Percentiles rank a stretch among this genome's conserved stretches.
Conservation (phyloP, 1,140 invertebrate species). For the Drosophila kurseongensis region DNA sequence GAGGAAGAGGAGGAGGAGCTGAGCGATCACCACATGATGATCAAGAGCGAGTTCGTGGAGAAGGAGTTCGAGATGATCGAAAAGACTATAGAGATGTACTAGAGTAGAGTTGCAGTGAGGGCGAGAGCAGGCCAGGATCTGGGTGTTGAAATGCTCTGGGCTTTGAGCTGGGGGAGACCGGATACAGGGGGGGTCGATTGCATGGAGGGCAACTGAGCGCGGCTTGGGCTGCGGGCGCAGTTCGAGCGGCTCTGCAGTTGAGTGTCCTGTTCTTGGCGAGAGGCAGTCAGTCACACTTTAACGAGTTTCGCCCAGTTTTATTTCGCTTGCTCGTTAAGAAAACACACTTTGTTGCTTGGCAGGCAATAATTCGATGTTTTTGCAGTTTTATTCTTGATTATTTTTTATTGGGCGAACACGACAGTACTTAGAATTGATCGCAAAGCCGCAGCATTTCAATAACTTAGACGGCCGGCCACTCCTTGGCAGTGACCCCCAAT, state of each 20-base stretch:
- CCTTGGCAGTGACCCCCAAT: slow-evolving; percentile 9
- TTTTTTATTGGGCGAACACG: background rate
- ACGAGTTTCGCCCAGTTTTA: slow-evolving; percentile 10
- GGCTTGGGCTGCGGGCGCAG: slow-evolving; percentile 7
- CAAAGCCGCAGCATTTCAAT: slow-evolving; percentile 69
- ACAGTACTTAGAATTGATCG: background rate
- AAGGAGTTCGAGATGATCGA: slow-evolving; percentile 62
- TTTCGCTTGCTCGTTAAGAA: slow-evolving; percentile 29
- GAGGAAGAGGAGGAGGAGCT: slow-evolving; percentile 49
- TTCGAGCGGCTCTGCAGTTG: slow-evolving; percentile 32
- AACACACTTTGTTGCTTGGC: slow-evolving; percentile 39
- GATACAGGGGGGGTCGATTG: too few relatives aligned
- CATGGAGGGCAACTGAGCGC: slow-evolving; percentile 20
- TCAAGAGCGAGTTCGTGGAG: slow-evolving; percentile 63
- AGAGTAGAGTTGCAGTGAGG: slow-evolving; percentile 62
- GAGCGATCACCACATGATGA: slow-evolving; percentile 35
- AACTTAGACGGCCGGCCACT: slow-evolving; percentile 39
- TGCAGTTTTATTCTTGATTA: slow-evolving; percentile 4
- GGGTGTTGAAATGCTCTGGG: slow-evolving; percentile 37
- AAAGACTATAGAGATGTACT: slow-evolving; percentile 71
- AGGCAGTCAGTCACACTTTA: background rate
- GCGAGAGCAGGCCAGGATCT: background rate
- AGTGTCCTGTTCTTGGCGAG: slow-evolving; percentile 10
- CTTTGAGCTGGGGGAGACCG: background rate
- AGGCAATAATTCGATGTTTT: slow-evolving; percentile 38